Evolutionary conservation across 2,113 vertebrate genomes (phyloP).

Genomic region (sheep (Ovis aries)): ARS-UI_Ramb_v3.0 NC_056054.1:110887001-110887500

Average conservation of each 20-base stretch:
- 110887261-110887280: neutral
- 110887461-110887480: neutral
- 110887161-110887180: neutral
- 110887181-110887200: too few species aligned
- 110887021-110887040: neutral
- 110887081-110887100: neutral
- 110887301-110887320: neutral
- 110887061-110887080: neutral
- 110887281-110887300: neutral
- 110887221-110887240: neutral
- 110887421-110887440: slow-evolving; percentile 28
- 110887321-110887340: neutral
- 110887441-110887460: neutral
- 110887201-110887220: neutral
- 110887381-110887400: slow-evolving; percentile 55
- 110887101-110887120: neutral
- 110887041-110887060: neutral
- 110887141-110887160: neutral
- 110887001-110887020: neutral
- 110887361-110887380: slow-evolving; percentile 56
- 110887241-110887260: neutral
- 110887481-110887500: neutral
- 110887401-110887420: slow-evolving; percentile 58
- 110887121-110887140: neutral
- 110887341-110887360: slow-evolving; percentile 17